These are phyloP conservation scores for Axinella damicornis DNA, from an alignment of 37 sponge, comb jelly and placozoan species.

Conservation along the genomic window DNA sequence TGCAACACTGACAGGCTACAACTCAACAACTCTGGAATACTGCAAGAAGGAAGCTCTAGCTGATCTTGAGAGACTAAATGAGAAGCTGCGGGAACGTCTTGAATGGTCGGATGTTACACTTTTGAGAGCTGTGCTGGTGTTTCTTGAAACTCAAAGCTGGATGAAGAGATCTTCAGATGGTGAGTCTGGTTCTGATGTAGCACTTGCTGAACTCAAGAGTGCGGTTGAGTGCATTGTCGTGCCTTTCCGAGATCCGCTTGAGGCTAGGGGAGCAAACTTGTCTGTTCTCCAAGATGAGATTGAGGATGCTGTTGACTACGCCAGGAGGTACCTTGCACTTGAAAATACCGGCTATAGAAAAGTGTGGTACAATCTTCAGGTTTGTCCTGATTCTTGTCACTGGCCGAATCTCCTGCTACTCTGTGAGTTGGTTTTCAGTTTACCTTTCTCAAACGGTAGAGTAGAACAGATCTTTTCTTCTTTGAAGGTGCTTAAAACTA, in stretches of 20 bases:
- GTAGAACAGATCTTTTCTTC: conserved; percentile 36
- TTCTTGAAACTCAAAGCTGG: conserved; percentile 69
- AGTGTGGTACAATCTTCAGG: conserved; percentile 69
- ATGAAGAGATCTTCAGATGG: too few relatives aligned
- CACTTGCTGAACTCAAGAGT: conserved; percentile 34
- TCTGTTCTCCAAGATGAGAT: conserved; percentile 53
- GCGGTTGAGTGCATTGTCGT: conserved; percentile 53
- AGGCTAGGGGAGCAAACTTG: conserved; percentile 43
- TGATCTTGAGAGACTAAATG: conserved; percentile 44
- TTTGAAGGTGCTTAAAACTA: conserved; percentile 37
- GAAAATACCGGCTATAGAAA: conserved; percentile 15
- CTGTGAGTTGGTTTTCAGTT: conserved; percentile 58
- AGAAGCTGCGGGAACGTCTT: conserved; percentile 44
- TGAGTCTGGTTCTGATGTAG: too few relatives aligned
- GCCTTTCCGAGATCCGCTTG: conserved; percentile 57
- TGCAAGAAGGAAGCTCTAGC: conserved; percentile 33
- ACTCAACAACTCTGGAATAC: conserved; percentile 2
- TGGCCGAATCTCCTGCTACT: conserved; percentile 65
- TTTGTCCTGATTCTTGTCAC: conserved; percentile 41
- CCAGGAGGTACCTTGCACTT: conserved; percentile 37
- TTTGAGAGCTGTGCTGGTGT: conserved; percentile 38
- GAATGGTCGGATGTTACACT: conserved; percentile 62
- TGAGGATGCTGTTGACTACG: conserved; percentile 46
- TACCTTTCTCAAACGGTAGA: conserved; percentile 50
- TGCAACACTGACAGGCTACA: conserved; percentile 14